Conservation (phyloP, 2,888 invertebrate species). For the Oscheius sp. region DNA sequence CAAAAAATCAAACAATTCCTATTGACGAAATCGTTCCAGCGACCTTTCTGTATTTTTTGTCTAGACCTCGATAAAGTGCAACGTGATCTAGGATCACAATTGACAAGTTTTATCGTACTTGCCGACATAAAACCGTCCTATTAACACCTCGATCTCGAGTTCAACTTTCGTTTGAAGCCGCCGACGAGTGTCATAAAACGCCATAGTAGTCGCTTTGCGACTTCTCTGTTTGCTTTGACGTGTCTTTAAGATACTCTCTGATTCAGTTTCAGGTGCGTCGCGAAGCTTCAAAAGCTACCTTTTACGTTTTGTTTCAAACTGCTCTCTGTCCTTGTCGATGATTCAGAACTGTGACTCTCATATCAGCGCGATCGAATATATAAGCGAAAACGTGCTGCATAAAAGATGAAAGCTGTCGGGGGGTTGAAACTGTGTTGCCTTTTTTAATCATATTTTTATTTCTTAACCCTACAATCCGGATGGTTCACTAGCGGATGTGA, state of each 20-base stretch:
- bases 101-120: neutral
- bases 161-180: neutral
- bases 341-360: slow-evolving; percentile 14
- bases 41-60: neutral
- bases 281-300: no score
- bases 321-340: slow-evolving; percentile 5
- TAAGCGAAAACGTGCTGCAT: slow-evolving; percentile 4
- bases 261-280: neutral
- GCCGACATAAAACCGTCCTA: neutral
- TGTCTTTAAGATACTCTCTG: slow-evolving; percentile 2
- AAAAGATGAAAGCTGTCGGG: neutral
- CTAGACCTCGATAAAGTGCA: neutral
- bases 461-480: neutral
- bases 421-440: no score
- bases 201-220: slow-evolving; percentile 26
- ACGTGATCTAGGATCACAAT: slow-evolving; percentile 1
- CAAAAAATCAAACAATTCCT: no score
- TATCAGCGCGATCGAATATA: slow-evolving; percentile 22
- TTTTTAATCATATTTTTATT: no score
- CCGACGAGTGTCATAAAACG: neutral
- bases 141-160: neutral
- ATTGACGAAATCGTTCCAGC: no score
- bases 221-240: slow-evolving; percentile 14
- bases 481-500: no score
- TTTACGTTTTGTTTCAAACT: neutral